Evolutionary conservation across 2,888 invertebrate species (phyloP).

Genomic region (Adelognathus sp.): DNA sequence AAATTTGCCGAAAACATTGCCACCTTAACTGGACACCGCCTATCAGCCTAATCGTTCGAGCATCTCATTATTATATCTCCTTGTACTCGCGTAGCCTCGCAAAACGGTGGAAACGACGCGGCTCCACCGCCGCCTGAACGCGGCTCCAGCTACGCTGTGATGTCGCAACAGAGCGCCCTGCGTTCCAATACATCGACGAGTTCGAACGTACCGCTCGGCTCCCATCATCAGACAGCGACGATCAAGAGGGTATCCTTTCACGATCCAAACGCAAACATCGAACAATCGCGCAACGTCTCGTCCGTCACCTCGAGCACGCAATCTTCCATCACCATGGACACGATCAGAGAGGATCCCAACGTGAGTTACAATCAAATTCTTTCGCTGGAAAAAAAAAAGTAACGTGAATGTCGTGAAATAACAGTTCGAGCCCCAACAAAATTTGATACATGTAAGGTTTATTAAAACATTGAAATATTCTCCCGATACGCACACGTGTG

Average conservation of each 20-base stretch:
- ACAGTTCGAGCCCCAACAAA: neutral
- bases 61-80: neutral
- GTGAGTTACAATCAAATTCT: conserved; percentile 83
- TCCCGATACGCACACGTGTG: conserved; percentile 71
- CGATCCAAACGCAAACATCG: conserved; percentile 82
- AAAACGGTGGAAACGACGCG: conserved; percentile 78
- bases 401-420: neutral
- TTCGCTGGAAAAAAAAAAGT: neutral
- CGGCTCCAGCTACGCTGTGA: conserved; percentile 93
- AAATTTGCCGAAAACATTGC: no score
- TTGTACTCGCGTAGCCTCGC: conserved; percentile 71
- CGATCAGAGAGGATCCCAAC: conserved; percentile 90
- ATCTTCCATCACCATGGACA: conserved; percentile 81
- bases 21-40: no score
- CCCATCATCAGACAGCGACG: conserved; percentile 76
- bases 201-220: conserved; percentile 73
- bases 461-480: conserved; percentile 68
- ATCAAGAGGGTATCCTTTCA: conserved; percentile 90
- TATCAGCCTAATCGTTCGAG: no score
- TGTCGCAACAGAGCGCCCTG: conserved; percentile 86
- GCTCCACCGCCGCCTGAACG: conserved; percentile 91
- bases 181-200: conserved; percentile 79
- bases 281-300: conserved; percentile 76
- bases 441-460: conserved; percentile 20
- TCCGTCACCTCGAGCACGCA: conserved; percentile 79